phyloP scores from a whole-genome alignment of 1,140 invertebrate genomes.

The Periplaneta americana region DNA sequence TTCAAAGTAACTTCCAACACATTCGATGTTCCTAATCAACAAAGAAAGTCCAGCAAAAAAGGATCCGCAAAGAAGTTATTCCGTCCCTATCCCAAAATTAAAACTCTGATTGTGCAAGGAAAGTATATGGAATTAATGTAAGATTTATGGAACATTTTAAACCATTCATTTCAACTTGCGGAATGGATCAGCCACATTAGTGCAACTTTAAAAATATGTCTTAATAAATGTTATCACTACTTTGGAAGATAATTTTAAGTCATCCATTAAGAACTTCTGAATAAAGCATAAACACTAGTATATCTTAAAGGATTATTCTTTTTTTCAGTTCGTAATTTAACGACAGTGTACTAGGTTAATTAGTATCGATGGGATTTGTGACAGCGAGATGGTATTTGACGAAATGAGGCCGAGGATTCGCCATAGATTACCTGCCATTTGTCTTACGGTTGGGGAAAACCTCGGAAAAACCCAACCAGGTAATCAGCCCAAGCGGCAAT shows the following conservation, averaged over 20 bases:
- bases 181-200: background rate
- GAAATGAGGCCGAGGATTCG: too few species aligned
- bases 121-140: background rate
- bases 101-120: background rate
- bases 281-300: background rate
- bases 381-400: too few species aligned
- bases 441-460: too few species aligned
- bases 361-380: too few species aligned
- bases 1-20: background rate
- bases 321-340: too few species aligned
- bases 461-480: too few species aligned
- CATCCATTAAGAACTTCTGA: background rate
- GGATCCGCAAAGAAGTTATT: background rate
- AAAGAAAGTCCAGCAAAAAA: too few species aligned
- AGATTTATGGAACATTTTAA: background rate
- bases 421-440: too few species aligned
- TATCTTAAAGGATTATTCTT: too few species aligned
- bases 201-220: background rate
- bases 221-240: background rate
- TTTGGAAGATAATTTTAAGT: background rate
- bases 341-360: too few species aligned
- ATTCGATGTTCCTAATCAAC: background rate
- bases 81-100: background rate
- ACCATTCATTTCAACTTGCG: background rate
- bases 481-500: too few species aligned